A percentile compares a stretch with the other conserved stretches of the same genome.
Evolutionary conservation across 1,140 invertebrate genomes (phyloP).

Genomic region (Riptortus pedestris): DNA sequence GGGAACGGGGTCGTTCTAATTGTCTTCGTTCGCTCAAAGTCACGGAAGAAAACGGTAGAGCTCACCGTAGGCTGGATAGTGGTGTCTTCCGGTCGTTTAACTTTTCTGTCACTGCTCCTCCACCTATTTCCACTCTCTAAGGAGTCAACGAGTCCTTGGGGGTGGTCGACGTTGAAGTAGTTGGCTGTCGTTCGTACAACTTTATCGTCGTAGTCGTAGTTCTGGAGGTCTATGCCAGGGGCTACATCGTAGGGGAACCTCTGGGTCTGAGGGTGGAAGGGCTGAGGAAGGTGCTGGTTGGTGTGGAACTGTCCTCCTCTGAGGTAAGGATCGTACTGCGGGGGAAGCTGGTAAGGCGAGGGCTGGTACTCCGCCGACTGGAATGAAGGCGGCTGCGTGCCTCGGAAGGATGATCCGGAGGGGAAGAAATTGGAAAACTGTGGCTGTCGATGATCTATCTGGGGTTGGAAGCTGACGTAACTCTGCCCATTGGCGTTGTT

Average conservation of each 20-base stretch:
- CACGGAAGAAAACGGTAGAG: background rate
- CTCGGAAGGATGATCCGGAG: background rate
- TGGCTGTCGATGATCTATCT: background rate
- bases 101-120: constrained; percentile 21
- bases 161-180: constrained; percentile 27
- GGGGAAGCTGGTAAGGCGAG: constrained; percentile 13
- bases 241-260: constrained; percentile 9
- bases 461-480: constrained; percentile 13
- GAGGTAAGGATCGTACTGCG: constrained; percentile 20
- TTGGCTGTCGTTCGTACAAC: constrained; percentile 20
- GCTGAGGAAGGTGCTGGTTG: constrained; percentile 31
- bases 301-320: constrained; percentile 23
- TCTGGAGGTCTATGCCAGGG: constrained; percentile 19
- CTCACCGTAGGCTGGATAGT: background rate
- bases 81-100: background rate
- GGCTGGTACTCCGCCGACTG: background rate
- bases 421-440: constrained; percentile 6
- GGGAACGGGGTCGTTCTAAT: background rate
- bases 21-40: background rate
- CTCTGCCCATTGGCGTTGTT: background rate
- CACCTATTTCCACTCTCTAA: constrained; percentile 27
- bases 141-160: constrained; percentile 28
- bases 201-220: constrained; percentile 20
- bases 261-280: constrained; percentile 28
- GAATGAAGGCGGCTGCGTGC: background rate